phyloP scores from a whole-genome alignment of 2,113 vertebrate species.

The Osmerus eperlanus region DNA sequence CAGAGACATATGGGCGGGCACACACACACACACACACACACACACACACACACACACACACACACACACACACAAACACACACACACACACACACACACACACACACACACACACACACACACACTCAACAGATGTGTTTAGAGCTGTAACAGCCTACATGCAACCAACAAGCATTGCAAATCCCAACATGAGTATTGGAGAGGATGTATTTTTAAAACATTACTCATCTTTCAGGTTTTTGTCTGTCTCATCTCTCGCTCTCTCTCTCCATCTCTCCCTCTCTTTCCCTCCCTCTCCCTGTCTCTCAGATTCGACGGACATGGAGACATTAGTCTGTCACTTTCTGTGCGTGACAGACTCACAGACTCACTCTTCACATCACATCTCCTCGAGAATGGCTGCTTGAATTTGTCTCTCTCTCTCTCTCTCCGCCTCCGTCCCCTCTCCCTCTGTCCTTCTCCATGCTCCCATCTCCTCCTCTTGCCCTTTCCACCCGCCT shows the following conservation, averaged over 20 bases:
- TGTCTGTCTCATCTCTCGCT: slow-evolving; percentile 41
- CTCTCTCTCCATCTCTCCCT: slow-evolving; percentile 65
- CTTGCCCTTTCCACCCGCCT: slow-evolving; percentile 56
- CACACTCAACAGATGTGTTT: not conserved
- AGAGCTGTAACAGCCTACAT: no score
- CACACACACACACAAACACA: slow-evolving; percentile 10
- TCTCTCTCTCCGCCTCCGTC: slow-evolving; percentile 45
- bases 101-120: not conserved
- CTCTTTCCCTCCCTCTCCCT: no score
- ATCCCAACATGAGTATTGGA: no score
- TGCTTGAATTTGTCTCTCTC: slow-evolving; percentile 59
- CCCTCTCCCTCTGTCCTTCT: slow-evolving; percentile 51
- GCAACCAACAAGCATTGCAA: no score
- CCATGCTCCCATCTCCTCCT: not conserved
- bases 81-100: not conserved
- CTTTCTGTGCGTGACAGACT: no score
- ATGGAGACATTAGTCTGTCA: no score
- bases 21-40: no score
- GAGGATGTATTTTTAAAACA: slow-evolving; percentile 31
- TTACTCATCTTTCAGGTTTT: slow-evolving; percentile 18
- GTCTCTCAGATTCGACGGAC: no score
- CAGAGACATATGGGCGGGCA: no score
- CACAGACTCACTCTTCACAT: slow-evolving; percentile 61
- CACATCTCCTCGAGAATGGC: slow-evolving; percentile 65
- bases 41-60: slow-evolving; percentile 10